Conservation (phyloP, 1,140 invertebrate genomes). For the Zaprionus ghesquierei region DNA sequence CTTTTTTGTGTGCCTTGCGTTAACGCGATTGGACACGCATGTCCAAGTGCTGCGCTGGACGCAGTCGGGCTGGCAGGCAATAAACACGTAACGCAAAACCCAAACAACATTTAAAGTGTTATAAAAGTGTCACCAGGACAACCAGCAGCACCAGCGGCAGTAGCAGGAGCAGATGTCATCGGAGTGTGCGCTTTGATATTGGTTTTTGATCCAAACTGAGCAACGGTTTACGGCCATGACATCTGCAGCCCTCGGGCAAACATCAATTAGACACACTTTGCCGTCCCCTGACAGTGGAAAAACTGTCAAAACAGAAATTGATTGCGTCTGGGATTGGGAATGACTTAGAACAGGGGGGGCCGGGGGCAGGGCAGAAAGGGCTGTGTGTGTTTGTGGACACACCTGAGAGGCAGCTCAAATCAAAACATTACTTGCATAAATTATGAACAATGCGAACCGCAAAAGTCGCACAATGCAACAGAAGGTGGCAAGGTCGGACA, state of each 20-base stretch:
- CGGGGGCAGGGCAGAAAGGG: conserved; percentile 9
- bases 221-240: conserved; percentile 49
- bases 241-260: conserved; percentile 48
- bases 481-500: conserved; percentile 69
- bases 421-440: conserved; percentile 81
- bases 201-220: conserved; percentile 55
- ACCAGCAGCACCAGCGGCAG: conserved; percentile 26
- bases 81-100: conserved; percentile 70
- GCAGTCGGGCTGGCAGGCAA: conserved; percentile 32
- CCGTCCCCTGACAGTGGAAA: conserved; percentile 64
- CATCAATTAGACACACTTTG: conserved; percentile 79
- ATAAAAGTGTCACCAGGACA: conserved; percentile 76
- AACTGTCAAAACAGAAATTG: conserved; percentile 80
- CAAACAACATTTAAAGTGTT: conserved; percentile 73
- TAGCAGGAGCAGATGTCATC: conserved; percentile 53
- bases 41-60: conserved; percentile 32
- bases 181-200: conserved; percentile 54
- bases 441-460: conserved; percentile 57
- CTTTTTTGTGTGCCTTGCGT: conserved; percentile 41
- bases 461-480: conserved; percentile 40
- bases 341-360: not conserved
- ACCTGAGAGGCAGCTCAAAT: conserved; percentile 50
- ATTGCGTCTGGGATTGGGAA: conserved; percentile 71
- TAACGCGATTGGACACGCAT: conserved; percentile 80
- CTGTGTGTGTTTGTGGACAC: conserved; percentile 27